Evolutionary conservation across 2,113 vertebrate genomes (phyloP), one percentile per base, ranked within the genome.

Genomic region (Syngnathoides biaculeatus): DNA sequence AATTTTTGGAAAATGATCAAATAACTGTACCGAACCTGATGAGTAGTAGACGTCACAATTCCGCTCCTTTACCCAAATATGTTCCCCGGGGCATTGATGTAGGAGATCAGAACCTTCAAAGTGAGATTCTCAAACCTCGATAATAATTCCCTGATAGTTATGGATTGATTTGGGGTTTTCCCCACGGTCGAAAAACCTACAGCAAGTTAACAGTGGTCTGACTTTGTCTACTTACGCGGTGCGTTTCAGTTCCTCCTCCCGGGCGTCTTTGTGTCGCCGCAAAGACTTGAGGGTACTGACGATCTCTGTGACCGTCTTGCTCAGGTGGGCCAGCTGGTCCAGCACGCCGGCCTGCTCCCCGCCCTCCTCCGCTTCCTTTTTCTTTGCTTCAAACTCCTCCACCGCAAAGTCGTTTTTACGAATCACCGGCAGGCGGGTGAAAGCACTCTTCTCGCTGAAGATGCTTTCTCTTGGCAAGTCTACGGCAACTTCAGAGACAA

Each of bases 361-460:
- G n/a, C 30, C 17, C 52, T 80, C 72, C 0, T 3, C 64, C 11
- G 30, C 4, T 4, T 26, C 58, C 71, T 68, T 77, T 47, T 82
- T 84, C 0, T 35, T 35, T 0, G 43, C n/a, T 2, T 77, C 50
- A 27, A 40, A 20, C 47, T 80, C 72, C 0, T 3, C 64, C 11
- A 30, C 4, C 5, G 50, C 13, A 15, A 19, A 64, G 52, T 26
- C 58, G 70, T 68, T 78, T 47, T 82, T 86, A 0, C 78, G 75
- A 15, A 73, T 77, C 68, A 76, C 12, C 15, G 77, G 48, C 0
- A 91, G 59, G 38, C 88, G 81, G 20, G 78, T 88, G 84, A 91
- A 91, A 78, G 90, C 90, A 0, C 89, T 90, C 2, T 1, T 82
- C 72, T 78, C 55, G 8, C 88, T 88, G 77, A 83, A 87, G 56